Base-by-base conservation (phyloP, 1,140 invertebrate species). In the Drosophila ambigua region DNA sequence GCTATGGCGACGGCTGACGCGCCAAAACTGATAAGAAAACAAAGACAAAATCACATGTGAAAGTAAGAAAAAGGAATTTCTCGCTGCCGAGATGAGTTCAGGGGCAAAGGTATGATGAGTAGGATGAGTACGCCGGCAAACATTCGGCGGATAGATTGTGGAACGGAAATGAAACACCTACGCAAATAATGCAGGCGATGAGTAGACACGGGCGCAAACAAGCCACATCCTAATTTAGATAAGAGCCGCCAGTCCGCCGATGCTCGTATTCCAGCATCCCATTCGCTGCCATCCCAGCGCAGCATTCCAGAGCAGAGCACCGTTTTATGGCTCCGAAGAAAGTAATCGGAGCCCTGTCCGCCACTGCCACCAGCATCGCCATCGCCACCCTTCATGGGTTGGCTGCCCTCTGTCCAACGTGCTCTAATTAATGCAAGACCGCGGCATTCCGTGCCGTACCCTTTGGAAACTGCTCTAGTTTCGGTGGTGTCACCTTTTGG, bases 81-180 rank as follows among this genome's bases (percentile, higher is more conserved):
- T 71, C 28, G 45, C 44, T 52, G 67, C 39, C 57, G 28, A 64
- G 43, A n/a, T 26, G 48, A 24, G 45, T 48, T 28, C 28, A 57
- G 20, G 54, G 57, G 58, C 55, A 79, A 83, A 80, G 82, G 82
- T 85, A 75, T 65, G 67, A 66, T 35, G 72, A 65, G 82, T 85
- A 75, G 65, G 67, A 66, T 35, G 72, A 65, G 71, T 80, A 60
- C n/a, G 61, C 66, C 61, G 57, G 72, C 80, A 83, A 83, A 78
- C 80, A 84, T 49, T 84, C 77, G 75, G 46, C 72, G 79, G 83
- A 83, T 83, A 88, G 79, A 88, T 88, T 88, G 84, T 88, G 81
- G 77, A 90, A 80, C 83, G 87, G 87, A 90, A 90, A 90, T 90
- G 87, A 90, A 90, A 90, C 87, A 90, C 87, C 87, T 90, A 90